Conservation (phyloP, 2,113 vertebrate genomes). For the Mirza zaza region DNA sequence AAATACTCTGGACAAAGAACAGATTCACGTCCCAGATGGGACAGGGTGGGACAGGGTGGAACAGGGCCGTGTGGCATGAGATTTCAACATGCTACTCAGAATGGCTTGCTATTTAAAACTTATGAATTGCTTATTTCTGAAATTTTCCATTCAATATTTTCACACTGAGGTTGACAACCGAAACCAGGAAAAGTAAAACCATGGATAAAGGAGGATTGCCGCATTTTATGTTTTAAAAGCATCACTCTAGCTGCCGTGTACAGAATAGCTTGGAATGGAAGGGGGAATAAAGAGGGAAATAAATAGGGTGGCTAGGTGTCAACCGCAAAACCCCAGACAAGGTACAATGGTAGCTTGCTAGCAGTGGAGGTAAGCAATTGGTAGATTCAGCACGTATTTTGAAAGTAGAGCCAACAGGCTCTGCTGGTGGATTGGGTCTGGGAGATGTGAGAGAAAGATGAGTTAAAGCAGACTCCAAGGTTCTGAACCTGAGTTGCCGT, state of each 20-base stretch:
- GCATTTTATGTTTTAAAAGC: background rate
- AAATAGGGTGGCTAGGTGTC: background rate
- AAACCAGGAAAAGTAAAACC: background rate
- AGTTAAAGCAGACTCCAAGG: background rate
- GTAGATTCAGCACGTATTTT: background rate
- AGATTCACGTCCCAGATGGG: background rate
- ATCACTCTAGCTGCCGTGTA: background rate
- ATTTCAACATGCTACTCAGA: background rate
- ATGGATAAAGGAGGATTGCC: background rate
- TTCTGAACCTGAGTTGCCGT: background rate
- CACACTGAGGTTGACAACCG: background rate
- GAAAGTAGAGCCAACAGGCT: background rate
- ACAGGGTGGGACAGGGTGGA: background rate
- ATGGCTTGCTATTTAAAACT: background rate
- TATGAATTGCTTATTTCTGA: background rate
- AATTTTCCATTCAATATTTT: background rate
- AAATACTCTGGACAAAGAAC: background rate
- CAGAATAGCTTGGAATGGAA: background rate
- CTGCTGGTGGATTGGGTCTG: background rate
- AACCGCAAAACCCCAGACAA: background rate
- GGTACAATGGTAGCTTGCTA: background rate
- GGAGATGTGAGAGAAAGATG: background rate
- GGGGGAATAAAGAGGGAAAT: background rate
- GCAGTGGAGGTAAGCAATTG: background rate
- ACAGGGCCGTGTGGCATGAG: background rate